phyloP scores from a whole-genome alignment of 1,140 invertebrate genomes.

The Megathymus violae region DNA sequence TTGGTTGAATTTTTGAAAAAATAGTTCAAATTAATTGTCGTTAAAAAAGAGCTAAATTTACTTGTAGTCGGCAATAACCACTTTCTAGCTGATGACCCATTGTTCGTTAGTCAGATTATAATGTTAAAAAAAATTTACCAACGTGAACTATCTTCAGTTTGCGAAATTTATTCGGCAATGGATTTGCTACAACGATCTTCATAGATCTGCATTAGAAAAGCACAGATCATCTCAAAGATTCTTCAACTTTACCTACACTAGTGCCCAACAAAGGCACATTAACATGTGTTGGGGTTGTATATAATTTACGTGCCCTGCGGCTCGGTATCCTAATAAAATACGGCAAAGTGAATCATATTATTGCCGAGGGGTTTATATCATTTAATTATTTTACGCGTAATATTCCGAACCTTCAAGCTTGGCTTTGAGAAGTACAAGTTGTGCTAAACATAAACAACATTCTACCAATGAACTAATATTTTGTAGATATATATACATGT shows the following conservation, averaged over 20 bases:
- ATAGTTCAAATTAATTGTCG: too few species aligned
- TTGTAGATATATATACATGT: too few species aligned
- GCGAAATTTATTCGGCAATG: too few species aligned
- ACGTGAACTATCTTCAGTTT: too few species aligned
- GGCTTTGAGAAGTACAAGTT: neutral
- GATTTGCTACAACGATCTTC: neutral
- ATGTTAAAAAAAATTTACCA: too few species aligned
- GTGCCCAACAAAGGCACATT: neutral
- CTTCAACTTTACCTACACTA: neutral
- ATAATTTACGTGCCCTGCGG: neutral
- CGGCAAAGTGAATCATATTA: conserved; percentile 15
- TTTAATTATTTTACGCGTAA: conserved; percentile 25
- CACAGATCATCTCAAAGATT: neutral
- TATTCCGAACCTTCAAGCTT: conserved; percentile 17
- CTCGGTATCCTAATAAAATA: conserved; percentile 1
- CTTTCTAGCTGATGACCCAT: too few species aligned
- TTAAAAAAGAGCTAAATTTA: too few species aligned
- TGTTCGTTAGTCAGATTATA: too few species aligned
- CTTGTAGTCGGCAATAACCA: too few species aligned
- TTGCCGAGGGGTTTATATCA: conserved; percentile 10
- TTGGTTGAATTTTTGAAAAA: too few species aligned
- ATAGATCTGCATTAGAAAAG: neutral
- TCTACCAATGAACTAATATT: neutral
- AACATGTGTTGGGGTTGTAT: neutral
- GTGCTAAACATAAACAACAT: too few species aligned